Evolutionary conservation across 2,888 invertebrate genomes (phyloP).

Genomic region (Opisthograptis luteolata): DNA sequence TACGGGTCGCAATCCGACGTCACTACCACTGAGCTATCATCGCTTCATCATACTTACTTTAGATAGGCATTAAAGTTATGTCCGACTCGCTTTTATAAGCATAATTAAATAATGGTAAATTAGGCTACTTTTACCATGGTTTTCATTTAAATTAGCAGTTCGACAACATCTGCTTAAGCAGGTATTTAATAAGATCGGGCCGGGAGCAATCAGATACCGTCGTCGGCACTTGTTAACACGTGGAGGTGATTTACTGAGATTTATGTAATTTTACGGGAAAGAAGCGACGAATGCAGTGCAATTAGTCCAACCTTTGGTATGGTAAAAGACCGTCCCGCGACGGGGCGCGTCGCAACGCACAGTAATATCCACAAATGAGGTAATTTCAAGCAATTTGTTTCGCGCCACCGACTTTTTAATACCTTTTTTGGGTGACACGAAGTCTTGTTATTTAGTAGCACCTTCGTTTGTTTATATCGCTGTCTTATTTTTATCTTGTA

Average conservation of each 20-base stretch:
- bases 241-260: slow-evolving; percentile 37
- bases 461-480: slow-evolving; percentile 45
- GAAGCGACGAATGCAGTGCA: slow-evolving; percentile 43
- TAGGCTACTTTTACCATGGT: too few species aligned
- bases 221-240: slow-evolving; percentile 24
- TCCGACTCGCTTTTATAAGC: too few species aligned
- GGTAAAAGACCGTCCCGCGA: slow-evolving; percentile 38
- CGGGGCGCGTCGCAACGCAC: slow-evolving; percentile 32
- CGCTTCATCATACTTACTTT: too few species aligned
- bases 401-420: slow-evolving; percentile 51
- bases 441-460: slow-evolving; percentile 49
- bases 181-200: slow-evolving; percentile 9
- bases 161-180: background rate
- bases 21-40: too few species aligned
- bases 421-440: slow-evolving; percentile 51
- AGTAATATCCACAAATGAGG: slow-evolving; percentile 48
- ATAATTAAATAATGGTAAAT: too few species aligned
- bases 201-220: slow-evolving; percentile 17
- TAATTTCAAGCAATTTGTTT: slow-evolving; percentile 62
- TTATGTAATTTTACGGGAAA: slow-evolving; percentile 42
- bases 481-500: slow-evolving; percentile 40
- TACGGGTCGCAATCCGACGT: too few species aligned
- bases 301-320: slow-evolving; percentile 51
- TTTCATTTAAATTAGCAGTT: background rate
- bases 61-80: too few species aligned